Evolutionary conservation across 2,888 invertebrate species (phyloP).

Genomic region (Ornithoptera priamus): DNA sequence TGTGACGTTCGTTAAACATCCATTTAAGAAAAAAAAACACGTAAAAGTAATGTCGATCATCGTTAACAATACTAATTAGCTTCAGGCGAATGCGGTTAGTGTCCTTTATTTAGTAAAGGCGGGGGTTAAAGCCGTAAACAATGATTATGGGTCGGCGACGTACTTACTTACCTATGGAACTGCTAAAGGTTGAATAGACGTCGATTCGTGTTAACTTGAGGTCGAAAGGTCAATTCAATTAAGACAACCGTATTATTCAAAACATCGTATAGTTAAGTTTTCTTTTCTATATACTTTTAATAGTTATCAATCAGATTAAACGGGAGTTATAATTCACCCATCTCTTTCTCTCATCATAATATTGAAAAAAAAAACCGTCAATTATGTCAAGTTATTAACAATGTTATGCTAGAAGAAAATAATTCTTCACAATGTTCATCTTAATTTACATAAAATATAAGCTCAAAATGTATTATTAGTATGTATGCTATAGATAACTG

Average conservation of each 20-base stretch:
- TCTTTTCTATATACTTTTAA: neutral
- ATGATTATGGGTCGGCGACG: conserved; percentile 16
- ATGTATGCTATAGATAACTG: no score
- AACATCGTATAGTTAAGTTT: neutral
- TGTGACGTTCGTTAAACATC: neutral
- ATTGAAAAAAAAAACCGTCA: no score
- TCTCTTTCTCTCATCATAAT: no score
- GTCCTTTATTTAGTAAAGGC: conserved; percentile 17
- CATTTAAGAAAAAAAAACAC: neutral
- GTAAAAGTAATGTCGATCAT: neutral
- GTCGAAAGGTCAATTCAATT: conserved; percentile 3
- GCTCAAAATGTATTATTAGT: no score
- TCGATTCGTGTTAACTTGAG: conserved; percentile 18
- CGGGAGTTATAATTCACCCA: no score
- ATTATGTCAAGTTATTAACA: no score
- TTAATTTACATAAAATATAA: no score
- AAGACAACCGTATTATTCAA: neutral
- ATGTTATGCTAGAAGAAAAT: no score
- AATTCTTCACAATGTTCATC: no score
- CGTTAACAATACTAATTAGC: conserved; percentile 10
- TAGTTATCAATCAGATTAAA: neutral
- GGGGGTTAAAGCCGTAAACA: conserved; percentile 20
- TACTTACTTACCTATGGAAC: conserved; percentile 17
- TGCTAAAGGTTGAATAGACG: conserved; percentile 15
- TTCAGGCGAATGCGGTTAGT: neutral